phyloP scores from a whole-genome alignment of 2,888 invertebrate species.

The Agrochola circellaris region DNA sequence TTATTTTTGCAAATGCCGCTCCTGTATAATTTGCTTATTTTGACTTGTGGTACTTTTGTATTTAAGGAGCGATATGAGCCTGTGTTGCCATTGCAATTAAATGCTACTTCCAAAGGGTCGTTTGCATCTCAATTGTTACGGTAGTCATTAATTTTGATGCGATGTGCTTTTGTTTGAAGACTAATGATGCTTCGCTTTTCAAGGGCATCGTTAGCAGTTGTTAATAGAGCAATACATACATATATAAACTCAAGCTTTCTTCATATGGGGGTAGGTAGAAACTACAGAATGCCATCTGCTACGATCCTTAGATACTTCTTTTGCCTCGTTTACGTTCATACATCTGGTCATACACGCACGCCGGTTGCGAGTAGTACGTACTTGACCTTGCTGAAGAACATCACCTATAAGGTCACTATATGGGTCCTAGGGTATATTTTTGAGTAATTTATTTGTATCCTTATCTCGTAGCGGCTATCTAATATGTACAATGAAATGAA shows the following conservation, averaged over 20 bases:
- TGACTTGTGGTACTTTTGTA: too few species aligned
- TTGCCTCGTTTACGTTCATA: too few species aligned
- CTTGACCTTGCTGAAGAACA: neutral
- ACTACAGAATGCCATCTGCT: too few species aligned
- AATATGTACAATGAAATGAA: neutral
- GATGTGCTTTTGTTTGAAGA: constrained; percentile 34
- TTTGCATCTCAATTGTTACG: constrained; percentile 42
- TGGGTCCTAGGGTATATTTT: neutral
- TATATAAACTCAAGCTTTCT: too few species aligned
- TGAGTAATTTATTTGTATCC: neutral
- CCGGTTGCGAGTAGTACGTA: too few species aligned
- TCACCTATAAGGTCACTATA: neutral
- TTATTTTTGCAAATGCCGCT: too few species aligned
- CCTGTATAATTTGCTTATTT: too few species aligned
- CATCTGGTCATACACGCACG: too few species aligned
- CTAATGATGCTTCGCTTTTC: constrained; percentile 39
- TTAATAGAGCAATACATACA: neutral
- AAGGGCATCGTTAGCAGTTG: neutral
- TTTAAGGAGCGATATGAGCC: too few species aligned
- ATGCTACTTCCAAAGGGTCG: constrained; percentile 34
- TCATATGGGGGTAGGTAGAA: too few species aligned
- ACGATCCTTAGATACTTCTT: too few species aligned
- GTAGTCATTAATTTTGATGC: constrained; percentile 44
- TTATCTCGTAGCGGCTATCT: neutral
- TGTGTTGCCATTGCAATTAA: constrained; percentile 26